A percentile compares a stretch with the other conserved stretches of the same genome.
These are phyloP conservation scores for Drosophila chauvacae DNA, from an alignment of 1,140 invertebrate genomes.

Conservation along the genomic window DNA sequence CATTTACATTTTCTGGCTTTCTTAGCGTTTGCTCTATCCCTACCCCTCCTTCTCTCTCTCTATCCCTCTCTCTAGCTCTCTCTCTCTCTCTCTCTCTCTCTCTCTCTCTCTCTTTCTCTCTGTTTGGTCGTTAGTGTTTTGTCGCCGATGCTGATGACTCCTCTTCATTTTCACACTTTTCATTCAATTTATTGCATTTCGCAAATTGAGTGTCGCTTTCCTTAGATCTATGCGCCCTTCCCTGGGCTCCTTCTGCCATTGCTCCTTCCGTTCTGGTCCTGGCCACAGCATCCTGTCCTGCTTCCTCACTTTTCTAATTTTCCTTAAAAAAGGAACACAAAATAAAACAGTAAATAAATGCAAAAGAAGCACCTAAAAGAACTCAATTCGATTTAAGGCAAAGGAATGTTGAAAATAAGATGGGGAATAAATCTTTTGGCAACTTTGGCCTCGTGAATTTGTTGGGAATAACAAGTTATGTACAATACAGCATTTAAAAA, in stretches of 20 bases:
- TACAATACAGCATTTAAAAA: not conserved
- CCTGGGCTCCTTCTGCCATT: not conserved
- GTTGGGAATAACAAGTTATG: not conserved
- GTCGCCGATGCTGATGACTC: conserved; percentile 64
- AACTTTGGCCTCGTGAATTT: not conserved
- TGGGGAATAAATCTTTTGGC: not conserved
- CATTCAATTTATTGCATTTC: conserved; percentile 82
- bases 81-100: not conserved
- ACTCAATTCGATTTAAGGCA: conserved; percentile 29
- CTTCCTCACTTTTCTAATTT: conserved; percentile 38
- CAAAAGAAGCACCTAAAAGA: conserved; percentile 17
- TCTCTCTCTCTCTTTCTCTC: not conserved
- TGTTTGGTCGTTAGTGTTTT: conserved; percentile 49
- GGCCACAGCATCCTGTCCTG: conserved; percentile 4
- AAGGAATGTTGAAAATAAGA: not conserved
- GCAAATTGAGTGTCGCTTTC: conserved; percentile 78
- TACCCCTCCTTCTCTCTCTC: not conserved
- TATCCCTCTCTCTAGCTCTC: not conserved
- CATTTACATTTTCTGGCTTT: conserved; percentile 77
- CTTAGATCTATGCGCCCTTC: conserved; percentile 55
- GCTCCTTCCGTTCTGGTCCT: conserved; percentile 8
- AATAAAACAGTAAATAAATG: conserved; percentile 12
- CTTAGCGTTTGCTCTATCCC: conserved; percentile 36
- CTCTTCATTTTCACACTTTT: conserved; percentile 83
- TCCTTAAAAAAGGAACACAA: conserved; percentile 7